phyloP scores from a whole-genome alignment of 2,113 vertebrate genomes.

The Illadopsis cleaveri region DNA sequence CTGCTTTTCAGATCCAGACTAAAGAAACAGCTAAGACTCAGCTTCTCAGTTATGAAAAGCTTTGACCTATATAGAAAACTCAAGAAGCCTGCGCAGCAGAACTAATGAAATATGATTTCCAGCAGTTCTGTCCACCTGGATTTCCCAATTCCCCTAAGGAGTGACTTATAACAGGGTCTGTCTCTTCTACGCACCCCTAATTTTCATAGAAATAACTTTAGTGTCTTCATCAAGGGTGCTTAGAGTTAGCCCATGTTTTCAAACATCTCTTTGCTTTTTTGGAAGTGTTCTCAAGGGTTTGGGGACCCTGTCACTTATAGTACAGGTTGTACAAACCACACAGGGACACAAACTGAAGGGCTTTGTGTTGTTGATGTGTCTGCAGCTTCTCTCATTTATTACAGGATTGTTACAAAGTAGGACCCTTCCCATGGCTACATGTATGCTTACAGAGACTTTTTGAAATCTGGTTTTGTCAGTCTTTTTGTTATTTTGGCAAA shows the following conservation, averaged over 20 bases:
- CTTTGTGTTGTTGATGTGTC: neutral
- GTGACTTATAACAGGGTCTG: neutral
- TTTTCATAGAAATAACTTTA: neutral
- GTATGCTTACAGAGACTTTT: neutral
- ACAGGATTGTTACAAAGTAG: neutral
- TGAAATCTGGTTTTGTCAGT: neutral
- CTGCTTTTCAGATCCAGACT: neutral
- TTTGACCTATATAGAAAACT: slow-evolving; percentile 40
- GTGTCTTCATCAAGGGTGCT: neutral
- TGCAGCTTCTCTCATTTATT: neutral
- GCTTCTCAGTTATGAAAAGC: neutral
- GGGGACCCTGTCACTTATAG: neutral
- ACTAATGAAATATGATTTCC: slow-evolving; percentile 2
- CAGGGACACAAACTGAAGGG: neutral
- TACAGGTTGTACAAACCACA: neutral
- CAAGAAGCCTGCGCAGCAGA: slow-evolving; percentile 8
- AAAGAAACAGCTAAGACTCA: neutral
- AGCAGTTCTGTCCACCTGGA: neutral
- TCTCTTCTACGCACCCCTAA: neutral
- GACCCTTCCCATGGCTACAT: neutral
- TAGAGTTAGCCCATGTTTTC: neutral
- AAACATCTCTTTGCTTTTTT: neutral
- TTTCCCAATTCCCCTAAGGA: neutral
- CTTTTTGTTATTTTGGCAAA: neutral
- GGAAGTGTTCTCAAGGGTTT: neutral